These are phyloP conservation scores for Fundulus diaphanus DNA, from an alignment of 2,797 vertebrate genomes.

Conservation along the genomic window DNA sequence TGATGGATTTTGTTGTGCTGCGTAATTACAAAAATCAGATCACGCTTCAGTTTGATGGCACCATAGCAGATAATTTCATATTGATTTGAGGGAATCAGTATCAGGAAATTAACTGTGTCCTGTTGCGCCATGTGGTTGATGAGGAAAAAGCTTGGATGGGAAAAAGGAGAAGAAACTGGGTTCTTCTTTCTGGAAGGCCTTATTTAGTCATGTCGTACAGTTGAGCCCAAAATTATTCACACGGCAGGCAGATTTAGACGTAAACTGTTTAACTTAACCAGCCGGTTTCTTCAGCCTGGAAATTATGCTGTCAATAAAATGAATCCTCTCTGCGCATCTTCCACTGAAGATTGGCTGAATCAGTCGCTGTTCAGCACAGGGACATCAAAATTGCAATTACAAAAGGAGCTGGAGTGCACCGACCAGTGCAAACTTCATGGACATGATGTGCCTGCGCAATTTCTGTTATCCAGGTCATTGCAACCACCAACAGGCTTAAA, in stretches of 20 bases:
- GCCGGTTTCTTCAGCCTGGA: background rate
- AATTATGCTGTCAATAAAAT: background rate
- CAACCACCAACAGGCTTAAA: no score
- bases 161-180: background rate
- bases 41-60: background rate
- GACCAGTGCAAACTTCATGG: background rate
- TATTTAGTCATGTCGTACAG: background rate
- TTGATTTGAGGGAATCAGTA: background rate
- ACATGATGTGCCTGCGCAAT: no score
- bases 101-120: background rate
- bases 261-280: background rate
- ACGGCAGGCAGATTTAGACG: background rate
- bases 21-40: constrained; percentile 1
- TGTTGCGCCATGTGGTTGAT: background rate
- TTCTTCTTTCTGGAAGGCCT: background rate
- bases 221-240: background rate
- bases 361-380: background rate
- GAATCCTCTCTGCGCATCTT: background rate
- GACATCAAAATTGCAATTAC: no score
- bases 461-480: no score
- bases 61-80: background rate
- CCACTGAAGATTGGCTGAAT: background rate
- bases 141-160: background rate
- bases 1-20: background rate
- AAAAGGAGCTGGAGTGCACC: no score